phyloP scores from a whole-genome alignment of 2,797 vertebrate species.

The Cryptoprocta ferox region DNA sequence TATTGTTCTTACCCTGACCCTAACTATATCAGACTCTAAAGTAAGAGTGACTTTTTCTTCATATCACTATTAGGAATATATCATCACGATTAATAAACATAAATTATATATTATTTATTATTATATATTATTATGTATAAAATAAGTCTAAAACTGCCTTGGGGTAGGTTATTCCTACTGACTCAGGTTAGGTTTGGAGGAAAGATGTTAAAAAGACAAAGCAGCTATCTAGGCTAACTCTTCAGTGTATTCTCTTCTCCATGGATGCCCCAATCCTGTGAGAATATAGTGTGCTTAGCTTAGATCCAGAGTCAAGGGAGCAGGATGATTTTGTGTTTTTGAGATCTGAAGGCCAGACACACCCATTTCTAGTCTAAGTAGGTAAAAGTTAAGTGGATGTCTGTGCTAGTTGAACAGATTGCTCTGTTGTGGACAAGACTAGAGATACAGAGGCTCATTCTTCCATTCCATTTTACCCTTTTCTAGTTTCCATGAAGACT shows the following conservation, averaged over 20 bases:
- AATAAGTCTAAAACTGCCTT: not conserved
- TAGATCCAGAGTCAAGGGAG: not conserved
- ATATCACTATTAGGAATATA: not conserved
- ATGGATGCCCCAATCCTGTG: not conserved
- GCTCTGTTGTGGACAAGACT: not conserved
- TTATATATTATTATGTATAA: not conserved
- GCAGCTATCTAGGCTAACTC: not conserved
- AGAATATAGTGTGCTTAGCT: not conserved
- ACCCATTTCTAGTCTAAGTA: not conserved
- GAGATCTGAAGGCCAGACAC: not conserved
- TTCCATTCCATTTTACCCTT: not conserved
- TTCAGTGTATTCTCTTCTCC: not conserved
- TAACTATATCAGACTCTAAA: not conserved
- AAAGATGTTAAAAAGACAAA: constrained; percentile 3
- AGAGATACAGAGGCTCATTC: not conserved
- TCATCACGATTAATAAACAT: not conserved
- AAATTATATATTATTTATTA: not conserved
- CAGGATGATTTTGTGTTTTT: not conserved
- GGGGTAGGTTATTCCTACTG: not conserved
- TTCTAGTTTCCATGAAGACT: not conserved
- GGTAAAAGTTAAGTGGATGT: not conserved
- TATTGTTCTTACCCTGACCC: not conserved
- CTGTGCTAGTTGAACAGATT: not conserved
- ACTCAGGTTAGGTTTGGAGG: not conserved
- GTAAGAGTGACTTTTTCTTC: constrained; percentile 16